Base-by-base conservation (phyloP, 2,797 vertebrate species). In the Scolopax bukidnonensis region DNA sequence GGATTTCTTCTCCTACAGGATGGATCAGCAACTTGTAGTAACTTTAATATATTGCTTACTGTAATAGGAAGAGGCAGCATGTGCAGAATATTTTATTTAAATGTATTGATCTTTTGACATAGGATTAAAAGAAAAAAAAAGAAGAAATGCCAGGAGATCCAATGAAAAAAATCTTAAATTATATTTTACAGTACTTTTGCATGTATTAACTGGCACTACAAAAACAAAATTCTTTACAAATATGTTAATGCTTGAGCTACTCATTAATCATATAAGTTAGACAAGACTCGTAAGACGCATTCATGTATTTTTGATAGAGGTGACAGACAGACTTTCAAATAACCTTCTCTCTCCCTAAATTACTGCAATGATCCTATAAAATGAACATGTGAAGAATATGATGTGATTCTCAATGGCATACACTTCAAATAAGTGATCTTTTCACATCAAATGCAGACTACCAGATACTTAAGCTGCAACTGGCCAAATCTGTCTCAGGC, bases 11-110 rank as follows among this genome's bases (percentile, higher is more conserved):
- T 78, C 20, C n/a, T 63, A n/a, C 5, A 60, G 16, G 32, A 64
- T 56, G n/a, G 65, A 76, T 84, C 51, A 88, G 54, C 43, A 92
- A 54, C 54, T 76, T 23, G 6, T 14, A 73, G 41, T 67, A 85
- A 84, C 40, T 77, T 91, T 78, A 91, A 65, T 19, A 5, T 53
- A 90, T 84, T 81, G 30, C 40, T 94, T 54, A 40, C 36, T 74
- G 41, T 61, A 89, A 84, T 47, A 59, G 10, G 23, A 82, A 88
- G 25, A 74, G 63, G 69, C 61, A 95, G 25, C 10, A 63, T 69
- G 36, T 76, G 74, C 38, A 78, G 69, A 87, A 82, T 77, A 85
- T 70, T 91, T 91, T 91, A 85, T 91, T 94, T 86, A 87, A 87
- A 51, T 92, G 11, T 57, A 82, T 77, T 79, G 70, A 82, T 87